phyloP scores from a whole-genome alignment of 2,113 vertebrate species.

The Paradisaea rubra region DNA sequence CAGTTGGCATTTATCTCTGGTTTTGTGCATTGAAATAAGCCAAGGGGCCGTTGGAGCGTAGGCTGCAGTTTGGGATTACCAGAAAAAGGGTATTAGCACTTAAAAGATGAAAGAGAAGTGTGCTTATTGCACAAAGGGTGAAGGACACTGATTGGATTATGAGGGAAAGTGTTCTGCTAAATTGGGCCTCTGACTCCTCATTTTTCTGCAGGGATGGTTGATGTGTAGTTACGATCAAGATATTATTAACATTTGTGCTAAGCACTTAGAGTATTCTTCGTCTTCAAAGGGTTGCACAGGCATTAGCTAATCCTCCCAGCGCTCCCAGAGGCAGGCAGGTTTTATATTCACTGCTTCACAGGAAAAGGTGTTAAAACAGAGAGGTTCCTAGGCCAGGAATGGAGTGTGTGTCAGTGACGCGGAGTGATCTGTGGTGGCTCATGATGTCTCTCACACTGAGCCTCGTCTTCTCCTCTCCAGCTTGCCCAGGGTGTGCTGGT shows the following conservation, averaged over 20 bases:
- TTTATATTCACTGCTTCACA: neutral
- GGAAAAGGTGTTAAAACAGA: neutral
- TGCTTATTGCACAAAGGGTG: constrained; percentile 31
- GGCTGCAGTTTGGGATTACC: constrained; percentile 26
- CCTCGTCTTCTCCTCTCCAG: constrained; percentile 31
- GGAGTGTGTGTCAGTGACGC: neutral
- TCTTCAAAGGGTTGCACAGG: constrained; percentile 47
- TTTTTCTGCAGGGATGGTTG: constrained; percentile 30
- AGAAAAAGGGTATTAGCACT: constrained; percentile 34
- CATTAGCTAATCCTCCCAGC: neutral
- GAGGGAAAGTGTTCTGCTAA: neutral
- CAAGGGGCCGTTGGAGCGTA: neutral
- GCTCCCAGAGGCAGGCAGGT: neutral
- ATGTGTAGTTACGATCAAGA: neutral
- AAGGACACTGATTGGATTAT: constrained; percentile 30
- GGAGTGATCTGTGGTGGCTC: neutral
- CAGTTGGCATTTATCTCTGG: constrained; percentile 10
- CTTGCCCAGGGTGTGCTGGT: constrained; percentile 92
- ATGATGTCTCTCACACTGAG: fast-evolving
- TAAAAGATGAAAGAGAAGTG: constrained; percentile 36
- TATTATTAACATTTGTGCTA: neutral
- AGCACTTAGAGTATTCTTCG: neutral
- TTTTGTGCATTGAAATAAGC: constrained; percentile 11
- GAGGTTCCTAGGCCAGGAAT: neutral
- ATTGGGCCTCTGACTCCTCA: neutral